phyloP scores from a whole-genome alignment of 2,888 invertebrate species.

The Athalia circularis region DNA sequence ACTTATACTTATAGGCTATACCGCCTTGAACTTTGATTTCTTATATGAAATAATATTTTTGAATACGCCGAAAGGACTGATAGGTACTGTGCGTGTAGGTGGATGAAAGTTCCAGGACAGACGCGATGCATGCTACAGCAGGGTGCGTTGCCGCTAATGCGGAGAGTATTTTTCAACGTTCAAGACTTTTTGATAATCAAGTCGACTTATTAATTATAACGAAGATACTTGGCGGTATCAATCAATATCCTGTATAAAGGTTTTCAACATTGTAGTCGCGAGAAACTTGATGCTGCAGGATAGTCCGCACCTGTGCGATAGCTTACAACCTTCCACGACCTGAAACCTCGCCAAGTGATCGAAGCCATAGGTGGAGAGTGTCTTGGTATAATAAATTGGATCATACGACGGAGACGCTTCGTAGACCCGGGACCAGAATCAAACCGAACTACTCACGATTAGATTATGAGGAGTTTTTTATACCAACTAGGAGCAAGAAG shows the following conservation, averaged over 20 bases:
- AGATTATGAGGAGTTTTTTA: too few species aligned
- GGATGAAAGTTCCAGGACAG: constrained; percentile 56
- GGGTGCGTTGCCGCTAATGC: constrained; percentile 69
- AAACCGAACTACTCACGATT: too few species aligned
- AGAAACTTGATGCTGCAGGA: too few species aligned
- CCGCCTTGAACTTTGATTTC: too few species aligned
- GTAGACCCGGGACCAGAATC: too few species aligned
- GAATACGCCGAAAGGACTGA: too few species aligned
- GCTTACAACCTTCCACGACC: constrained; percentile 33
- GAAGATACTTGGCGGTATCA: constrained; percentile 51
- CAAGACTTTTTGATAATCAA: constrained; percentile 69
- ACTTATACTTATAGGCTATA: too few species aligned
- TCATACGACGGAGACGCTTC: constrained; percentile 26
- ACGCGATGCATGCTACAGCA: not conserved
- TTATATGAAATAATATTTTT: too few species aligned
- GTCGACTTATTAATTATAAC: constrained; percentile 69
- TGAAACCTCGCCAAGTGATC: constrained; percentile 42
- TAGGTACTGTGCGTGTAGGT: too few species aligned
- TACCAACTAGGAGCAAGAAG: too few species aligned
- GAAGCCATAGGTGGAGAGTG: constrained; percentile 37
- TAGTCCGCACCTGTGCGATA: not conserved
- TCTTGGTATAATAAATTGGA: constrained; percentile 45
- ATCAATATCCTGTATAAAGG: not conserved
- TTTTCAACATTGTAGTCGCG: too few species aligned
- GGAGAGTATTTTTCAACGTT: constrained; percentile 66